Evolutionary conservation across 2,888 invertebrate species (phyloP).

Genomic region (Papilio protenor): DNA sequence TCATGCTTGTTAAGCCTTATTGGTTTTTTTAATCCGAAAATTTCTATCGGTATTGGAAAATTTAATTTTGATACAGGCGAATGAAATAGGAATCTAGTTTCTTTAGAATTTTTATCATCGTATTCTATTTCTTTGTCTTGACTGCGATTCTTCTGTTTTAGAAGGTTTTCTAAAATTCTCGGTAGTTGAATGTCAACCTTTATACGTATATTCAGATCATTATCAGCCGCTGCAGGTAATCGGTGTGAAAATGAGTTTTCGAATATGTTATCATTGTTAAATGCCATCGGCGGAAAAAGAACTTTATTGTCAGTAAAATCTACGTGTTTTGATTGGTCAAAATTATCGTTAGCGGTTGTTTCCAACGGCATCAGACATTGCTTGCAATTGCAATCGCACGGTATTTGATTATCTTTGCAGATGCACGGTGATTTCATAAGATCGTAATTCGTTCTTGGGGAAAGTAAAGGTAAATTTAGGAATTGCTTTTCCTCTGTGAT

Average conservation of each 20-base stretch:
- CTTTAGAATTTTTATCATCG: slow-evolving; percentile 58
- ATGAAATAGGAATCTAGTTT: slow-evolving; percentile 58
- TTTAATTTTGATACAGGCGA: slow-evolving; percentile 66
- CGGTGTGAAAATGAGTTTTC: slow-evolving; percentile 44
- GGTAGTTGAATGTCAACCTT: slow-evolving; percentile 75
- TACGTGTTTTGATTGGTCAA: slow-evolving; percentile 30
- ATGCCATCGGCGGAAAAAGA: not conserved
- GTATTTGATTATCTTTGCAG: slow-evolving; percentile 64
- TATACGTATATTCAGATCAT: slow-evolving; percentile 68
- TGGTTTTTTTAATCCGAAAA: slow-evolving; percentile 61
- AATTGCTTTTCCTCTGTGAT: slow-evolving; percentile 32
- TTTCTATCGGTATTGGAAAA: slow-evolving; percentile 66
- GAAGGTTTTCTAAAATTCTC: slow-evolving; percentile 57
- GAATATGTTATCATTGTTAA: slow-evolving; percentile 7
- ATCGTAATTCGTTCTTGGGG: slow-evolving; percentile 51
- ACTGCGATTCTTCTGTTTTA: slow-evolving; percentile 54
- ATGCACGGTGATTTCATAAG: slow-evolving; percentile 60
- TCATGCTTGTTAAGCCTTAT: slow-evolving; percentile 55
- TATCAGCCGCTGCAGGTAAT: slow-evolving; percentile 52
- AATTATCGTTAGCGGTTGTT: slow-evolving; percentile 45
- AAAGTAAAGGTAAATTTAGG: slow-evolving; percentile 35
- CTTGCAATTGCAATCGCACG: slow-evolving; percentile 70
- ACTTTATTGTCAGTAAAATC: slow-evolving; percentile 15
- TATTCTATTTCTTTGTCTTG: slow-evolving; percentile 51
- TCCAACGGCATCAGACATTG: slow-evolving; percentile 61